phyloP scores from a whole-genome alignment of 2,888 invertebrate genomes.

The Heliothis peltigera region DNA sequence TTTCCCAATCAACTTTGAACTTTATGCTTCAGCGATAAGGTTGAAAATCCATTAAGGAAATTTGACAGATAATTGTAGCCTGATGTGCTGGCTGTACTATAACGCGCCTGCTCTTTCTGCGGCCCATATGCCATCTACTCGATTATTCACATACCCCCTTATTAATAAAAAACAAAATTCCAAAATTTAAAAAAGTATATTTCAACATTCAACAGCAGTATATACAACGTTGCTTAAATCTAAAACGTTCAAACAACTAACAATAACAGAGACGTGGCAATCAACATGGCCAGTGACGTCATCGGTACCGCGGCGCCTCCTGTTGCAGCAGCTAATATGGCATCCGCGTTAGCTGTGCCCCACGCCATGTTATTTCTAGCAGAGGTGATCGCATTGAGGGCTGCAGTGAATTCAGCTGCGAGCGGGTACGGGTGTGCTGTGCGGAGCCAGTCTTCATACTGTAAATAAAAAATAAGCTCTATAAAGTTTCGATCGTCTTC shows the following conservation, averaged over 20 bases:
- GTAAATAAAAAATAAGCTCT: slow-evolving; percentile 39
- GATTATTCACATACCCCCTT: too few species aligned
- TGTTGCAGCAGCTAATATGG: slow-evolving; percentile 72
- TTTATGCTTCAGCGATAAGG: too few species aligned
- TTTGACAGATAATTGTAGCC: too few species aligned
- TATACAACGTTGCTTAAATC: neutral
- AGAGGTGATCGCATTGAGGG: slow-evolving; percentile 73
- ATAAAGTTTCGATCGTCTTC: neutral
- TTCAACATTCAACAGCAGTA: slow-evolving; percentile 4
- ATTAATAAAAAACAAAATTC: neutral
- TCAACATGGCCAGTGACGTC: slow-evolving; percentile 67
- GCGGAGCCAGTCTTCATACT: slow-evolving; percentile 82
- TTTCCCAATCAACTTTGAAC: too few species aligned
- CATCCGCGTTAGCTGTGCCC: slow-evolving; percentile 78
- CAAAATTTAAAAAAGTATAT: neutral
- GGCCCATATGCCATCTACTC: too few species aligned
- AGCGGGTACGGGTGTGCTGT: slow-evolving; percentile 64
- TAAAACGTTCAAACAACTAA: slow-evolving; percentile 47
- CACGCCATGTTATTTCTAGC: slow-evolving; percentile 80
- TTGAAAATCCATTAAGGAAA: too few species aligned
- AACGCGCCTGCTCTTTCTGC: too few species aligned
- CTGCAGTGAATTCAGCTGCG: slow-evolving; percentile 65
- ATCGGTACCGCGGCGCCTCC: slow-evolving; percentile 67
- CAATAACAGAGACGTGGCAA: slow-evolving; percentile 58
- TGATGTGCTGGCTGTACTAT: too few species aligned